Conservation (phyloP, 2,888 invertebrate species). For the Xylota sylvarum region DNA sequence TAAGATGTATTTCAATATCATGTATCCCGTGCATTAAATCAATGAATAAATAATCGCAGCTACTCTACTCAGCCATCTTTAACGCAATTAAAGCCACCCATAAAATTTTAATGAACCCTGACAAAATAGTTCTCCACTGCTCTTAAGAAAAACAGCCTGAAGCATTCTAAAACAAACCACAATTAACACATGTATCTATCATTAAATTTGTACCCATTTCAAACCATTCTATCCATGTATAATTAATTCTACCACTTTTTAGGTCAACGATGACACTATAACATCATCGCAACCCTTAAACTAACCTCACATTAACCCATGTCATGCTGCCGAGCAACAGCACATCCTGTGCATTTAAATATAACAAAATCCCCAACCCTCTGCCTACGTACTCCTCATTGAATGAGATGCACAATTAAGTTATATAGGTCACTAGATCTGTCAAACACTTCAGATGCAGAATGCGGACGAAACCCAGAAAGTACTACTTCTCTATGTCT, state of each 20-base stretch:
- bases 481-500: background rate
- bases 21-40: no score
- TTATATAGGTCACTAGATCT: constrained; percentile 59
- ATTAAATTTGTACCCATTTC: constrained; percentile 14
- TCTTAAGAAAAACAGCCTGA: no score
- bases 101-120: no score
- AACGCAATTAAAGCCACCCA: no score
- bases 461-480: constrained; percentile 22
- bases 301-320: constrained; percentile 36
- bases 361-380: constrained; percentile 7
- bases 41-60: no score
- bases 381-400: background rate
- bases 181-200: constrained; percentile 11
- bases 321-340: constrained; percentile 26
- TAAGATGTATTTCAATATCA: no score
- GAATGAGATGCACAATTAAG: constrained; percentile 51
- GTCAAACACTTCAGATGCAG: constrained; percentile 62
- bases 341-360: constrained; percentile 3
- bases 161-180: background rate
- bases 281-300: constrained; percentile 25
- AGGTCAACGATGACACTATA: constrained; percentile 47
- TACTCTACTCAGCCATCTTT: no score
- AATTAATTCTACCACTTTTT: constrained; percentile 23
- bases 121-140: no score
- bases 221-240: background rate